These are phyloP conservation scores for Tachysurus vachellii DNA, from an alignment of 2,113 vertebrate genomes.

Conservation along the genomic window DNA sequence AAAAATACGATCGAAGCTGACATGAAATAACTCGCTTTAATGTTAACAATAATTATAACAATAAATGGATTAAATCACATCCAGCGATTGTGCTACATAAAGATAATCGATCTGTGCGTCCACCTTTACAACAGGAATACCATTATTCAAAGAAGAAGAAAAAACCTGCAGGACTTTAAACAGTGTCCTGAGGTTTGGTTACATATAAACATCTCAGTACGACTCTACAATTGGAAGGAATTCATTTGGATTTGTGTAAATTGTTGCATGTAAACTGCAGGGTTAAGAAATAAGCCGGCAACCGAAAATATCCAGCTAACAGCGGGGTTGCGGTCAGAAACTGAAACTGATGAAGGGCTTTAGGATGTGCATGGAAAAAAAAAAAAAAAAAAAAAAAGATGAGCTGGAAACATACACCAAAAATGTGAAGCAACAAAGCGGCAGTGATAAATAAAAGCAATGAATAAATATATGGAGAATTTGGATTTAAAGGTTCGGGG, in stretches of 20 bases:
- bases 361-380: background rate
- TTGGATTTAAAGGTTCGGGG: background rate
- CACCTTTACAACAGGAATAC: background rate
- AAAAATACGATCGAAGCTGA: background rate
- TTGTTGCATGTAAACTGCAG: constrained; percentile 2
- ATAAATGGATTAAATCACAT: background rate
- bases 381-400: background rate
- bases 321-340: constrained; percentile 3
- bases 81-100: background rate
- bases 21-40: background rate
- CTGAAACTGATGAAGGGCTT: constrained; percentile 13
- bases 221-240: constrained; percentile 16
- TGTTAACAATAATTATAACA: background rate
- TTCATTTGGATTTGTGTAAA: constrained; percentile 19
- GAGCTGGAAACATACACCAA: background rate
- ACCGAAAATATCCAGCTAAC: constrained; percentile 12
- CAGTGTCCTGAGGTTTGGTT: constrained; percentile 18
- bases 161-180: background rate
- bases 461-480: background rate
- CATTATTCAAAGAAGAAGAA: background rate
- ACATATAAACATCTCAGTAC: constrained; percentile 18
- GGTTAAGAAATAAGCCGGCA: background rate
- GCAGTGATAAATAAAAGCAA: background rate
- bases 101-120: background rate
- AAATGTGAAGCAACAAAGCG: background rate